Evolutionary conservation across 92 coral and sea anemone genomes (phyloP), one percentile per base, ranked within the genome.

Genomic region (Pocillopora grandis): DNA sequence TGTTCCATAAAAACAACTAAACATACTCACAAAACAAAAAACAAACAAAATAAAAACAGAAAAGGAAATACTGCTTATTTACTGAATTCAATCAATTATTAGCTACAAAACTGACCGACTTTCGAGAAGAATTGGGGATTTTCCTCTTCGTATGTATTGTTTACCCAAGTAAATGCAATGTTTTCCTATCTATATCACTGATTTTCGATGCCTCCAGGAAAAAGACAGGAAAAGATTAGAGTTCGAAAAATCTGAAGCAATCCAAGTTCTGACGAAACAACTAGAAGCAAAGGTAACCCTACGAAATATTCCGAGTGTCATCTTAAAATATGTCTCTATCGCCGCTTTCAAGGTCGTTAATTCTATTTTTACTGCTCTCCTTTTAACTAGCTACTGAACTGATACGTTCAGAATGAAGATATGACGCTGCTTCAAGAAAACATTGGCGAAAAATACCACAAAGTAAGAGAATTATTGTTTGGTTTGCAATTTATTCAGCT

Each of bases 231-330:
- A 80, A 23, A 67, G 84, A 67, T 48, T 61, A 2, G 76, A 80
- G 56, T 37, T 55, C 79, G 74, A 76, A 80, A 77, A 76, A 62
- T 59, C 59, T 57, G 79, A 90, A 70, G 59, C 87, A 14, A 72
- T 77, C 62, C 52, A 76, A 31, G 63, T 67, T 37, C 88, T 90
- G 23, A 64, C 80, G 42, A 84, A 87, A 52, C 83, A 87, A 58
- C 79, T 73, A 71, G 72, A 88, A 84, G 84, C 66, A 52, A 90
- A 77, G 80, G 90, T 87, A 66, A 16, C 10, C 49, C 20, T 66
- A 19, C 6, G 75, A 35, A 35, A 35, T 36, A 15, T 70, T 35
- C 9, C 17, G 12, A 67, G 13, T 23, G 27, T 69, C 10, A 23
- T 16, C 16, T 12, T 31, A 33, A 31, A 23, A 35, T 68, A 19